Percentiles rank a stretch among this genome's conserved stretches.
These are phyloP conservation scores for Hyperoplus lanceolatus DNA, from an alignment of 2,797 vertebrate genomes.

Conservation along the genomic window DNA sequence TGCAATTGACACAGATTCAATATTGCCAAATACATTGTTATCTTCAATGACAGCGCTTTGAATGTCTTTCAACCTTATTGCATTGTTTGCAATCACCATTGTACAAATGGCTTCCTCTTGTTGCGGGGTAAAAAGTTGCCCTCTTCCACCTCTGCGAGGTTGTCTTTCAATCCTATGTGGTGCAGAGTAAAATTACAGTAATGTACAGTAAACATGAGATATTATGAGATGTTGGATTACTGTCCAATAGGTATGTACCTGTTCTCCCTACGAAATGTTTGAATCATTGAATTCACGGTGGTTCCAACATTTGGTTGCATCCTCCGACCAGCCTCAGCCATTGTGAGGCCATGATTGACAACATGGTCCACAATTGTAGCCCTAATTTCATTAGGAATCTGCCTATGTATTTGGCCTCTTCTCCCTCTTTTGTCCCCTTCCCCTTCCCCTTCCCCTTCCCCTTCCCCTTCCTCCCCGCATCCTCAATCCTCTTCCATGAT, in stretches of 20 bases:
- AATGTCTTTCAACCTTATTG: not conserved
- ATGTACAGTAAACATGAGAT: not conserved
- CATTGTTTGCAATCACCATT: not conserved
- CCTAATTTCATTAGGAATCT: too few relatives aligned
- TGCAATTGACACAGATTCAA: not conserved
- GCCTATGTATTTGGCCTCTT: too few relatives aligned
- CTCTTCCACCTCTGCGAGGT: not conserved
- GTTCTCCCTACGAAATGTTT: too few relatives aligned
- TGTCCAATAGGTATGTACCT: not conserved
- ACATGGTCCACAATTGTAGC: not conserved
- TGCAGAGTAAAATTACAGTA: constrained; percentile 2
- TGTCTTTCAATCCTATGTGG: not conserved
- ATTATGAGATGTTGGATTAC: not conserved
- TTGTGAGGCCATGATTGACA: not conserved
- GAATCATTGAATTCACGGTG: not conserved
- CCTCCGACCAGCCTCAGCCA: not conserved
- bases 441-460: too few relatives aligned
- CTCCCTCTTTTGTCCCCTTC: too few relatives aligned
- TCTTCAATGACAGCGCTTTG: not conserved
- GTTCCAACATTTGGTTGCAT: not conserved
- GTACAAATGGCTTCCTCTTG: not conserved
- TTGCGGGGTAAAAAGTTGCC: not conserved
- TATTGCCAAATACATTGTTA: not conserved
- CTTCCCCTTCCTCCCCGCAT: too few relatives aligned
- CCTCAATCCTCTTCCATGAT: too few relatives aligned